A percentile compares a stretch with the other conserved stretches of the same genome.
phyloP scores from a whole-genome alignment of 2,113 vertebrate species.

The Casuarius casuarius region DNA sequence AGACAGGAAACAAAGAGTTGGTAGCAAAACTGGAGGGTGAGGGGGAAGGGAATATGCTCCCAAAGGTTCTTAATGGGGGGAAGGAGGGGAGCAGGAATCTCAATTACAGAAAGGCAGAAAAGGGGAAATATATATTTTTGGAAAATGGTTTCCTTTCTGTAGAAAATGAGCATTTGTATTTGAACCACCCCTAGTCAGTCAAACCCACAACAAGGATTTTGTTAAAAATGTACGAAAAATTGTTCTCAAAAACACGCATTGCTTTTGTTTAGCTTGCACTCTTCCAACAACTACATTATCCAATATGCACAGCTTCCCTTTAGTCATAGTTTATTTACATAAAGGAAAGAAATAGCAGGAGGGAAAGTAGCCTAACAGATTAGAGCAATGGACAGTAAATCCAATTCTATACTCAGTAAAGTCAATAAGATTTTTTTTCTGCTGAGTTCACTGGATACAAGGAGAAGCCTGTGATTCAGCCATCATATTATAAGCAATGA shows the following conservation, averaged over 20 bases:
- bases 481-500: neutral
- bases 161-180: neutral
- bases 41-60: neutral
- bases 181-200: neutral
- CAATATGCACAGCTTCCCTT: neutral
- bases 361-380: slow-evolving; percentile 41
- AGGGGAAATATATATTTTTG: neutral
- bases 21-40: neutral
- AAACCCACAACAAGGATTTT: neutral
- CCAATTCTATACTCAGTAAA: slow-evolving; percentile 33
- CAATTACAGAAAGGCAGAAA: neutral
- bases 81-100: neutral
- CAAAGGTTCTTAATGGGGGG: neutral
- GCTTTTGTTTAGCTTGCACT: neutral
- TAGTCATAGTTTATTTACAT: slow-evolving; percentile 10
- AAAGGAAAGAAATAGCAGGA: slow-evolving; percentile 13
- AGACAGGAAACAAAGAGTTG: neutral
- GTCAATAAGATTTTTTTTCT: slow-evolving; percentile 52
- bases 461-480: neutral
- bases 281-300: neutral
- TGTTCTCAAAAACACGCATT: neutral
- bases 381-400: slow-evolving; percentile 52
- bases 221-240: neutral
- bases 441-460: neutral
- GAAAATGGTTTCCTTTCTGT: neutral